Conservation (phyloP, 2,888 invertebrate genomes). For the Stenodema calcarata region DNA sequence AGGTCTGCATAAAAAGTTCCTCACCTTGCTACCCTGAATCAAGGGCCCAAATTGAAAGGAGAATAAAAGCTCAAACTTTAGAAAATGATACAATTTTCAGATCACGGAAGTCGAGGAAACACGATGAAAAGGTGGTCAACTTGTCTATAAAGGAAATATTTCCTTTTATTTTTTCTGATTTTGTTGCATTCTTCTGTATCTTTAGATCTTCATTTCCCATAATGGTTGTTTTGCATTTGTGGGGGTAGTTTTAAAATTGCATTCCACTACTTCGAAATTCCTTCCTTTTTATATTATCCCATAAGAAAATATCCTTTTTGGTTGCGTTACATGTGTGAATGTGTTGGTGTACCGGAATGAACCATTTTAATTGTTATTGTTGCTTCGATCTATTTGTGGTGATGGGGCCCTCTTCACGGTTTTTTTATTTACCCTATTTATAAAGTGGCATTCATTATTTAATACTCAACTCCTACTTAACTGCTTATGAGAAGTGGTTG, state of each 20-base stretch:
- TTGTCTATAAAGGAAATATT: conserved; percentile 20
- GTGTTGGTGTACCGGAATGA: not conserved
- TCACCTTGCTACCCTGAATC: conserved; percentile 57
- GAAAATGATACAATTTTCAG: conserved; percentile 55
- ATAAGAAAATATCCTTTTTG: not conserved
- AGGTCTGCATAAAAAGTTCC: conserved; percentile 60
- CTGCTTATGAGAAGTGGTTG: no score
- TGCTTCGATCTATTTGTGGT: not conserved
- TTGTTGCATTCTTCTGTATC: not conserved
- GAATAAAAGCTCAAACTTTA: conserved; percentile 56
- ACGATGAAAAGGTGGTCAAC: conserved; percentile 47
- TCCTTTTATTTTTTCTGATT: conserved; percentile 5
- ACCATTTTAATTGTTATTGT: not conserved
- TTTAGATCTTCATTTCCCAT: conserved; percentile 33
- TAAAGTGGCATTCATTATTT: no score
- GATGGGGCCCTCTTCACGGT: not conserved
- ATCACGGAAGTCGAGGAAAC: conserved; percentile 61
- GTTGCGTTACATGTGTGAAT: not conserved
- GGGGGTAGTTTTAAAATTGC: not conserved
- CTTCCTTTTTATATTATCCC: not conserved
- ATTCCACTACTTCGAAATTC: not conserved
- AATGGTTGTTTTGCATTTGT: conserved; percentile 18
- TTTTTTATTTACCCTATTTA: not conserved
- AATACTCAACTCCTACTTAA: no score
- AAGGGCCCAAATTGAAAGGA: conserved; percentile 57